Evolutionary conservation across 1,140 invertebrate species (phyloP).

Genomic region (Ceratitis capitata): DNA sequence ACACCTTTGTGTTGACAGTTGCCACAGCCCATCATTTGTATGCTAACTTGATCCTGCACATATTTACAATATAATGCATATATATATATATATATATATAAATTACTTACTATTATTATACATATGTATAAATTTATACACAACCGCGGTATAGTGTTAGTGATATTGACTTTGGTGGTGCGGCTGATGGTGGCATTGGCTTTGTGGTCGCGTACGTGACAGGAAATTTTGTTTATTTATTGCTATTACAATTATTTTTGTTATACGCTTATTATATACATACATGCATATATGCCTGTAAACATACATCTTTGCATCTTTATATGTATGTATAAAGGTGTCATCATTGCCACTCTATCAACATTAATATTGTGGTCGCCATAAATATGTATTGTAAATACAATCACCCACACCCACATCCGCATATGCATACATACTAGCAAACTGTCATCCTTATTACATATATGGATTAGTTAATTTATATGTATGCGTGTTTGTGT

Average conservation of each 20-base stretch:
- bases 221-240: slow-evolving; percentile 39
- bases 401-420: neutral
- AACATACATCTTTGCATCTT: neutral
- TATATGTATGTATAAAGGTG: neutral
- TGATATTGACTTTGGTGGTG: neutral
- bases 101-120: no score
- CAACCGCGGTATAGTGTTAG: neutral
- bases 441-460: no score
- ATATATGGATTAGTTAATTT: neutral
- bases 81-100: no score
- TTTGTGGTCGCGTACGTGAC: slow-evolving; percentile 38
- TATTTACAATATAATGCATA: no score
- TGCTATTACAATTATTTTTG: slow-evolving; percentile 9
- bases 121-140: neutral
- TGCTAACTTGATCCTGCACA: no score
- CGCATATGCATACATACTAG: neutral
- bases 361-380: neutral
- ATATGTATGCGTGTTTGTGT: neutral
- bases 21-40: neutral
- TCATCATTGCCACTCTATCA: slow-evolving; percentile 19
- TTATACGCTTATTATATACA: neutral
- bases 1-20: slow-evolving; percentile 32
- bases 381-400: neutral
- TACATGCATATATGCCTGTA: neutral
- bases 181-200: neutral